Percentiles rank a stretch among this genome's conserved stretches.
Evolutionary conservation across 2,113 vertebrate genomes (phyloP).

Genomic region (Bettongia penicillata): DNA sequence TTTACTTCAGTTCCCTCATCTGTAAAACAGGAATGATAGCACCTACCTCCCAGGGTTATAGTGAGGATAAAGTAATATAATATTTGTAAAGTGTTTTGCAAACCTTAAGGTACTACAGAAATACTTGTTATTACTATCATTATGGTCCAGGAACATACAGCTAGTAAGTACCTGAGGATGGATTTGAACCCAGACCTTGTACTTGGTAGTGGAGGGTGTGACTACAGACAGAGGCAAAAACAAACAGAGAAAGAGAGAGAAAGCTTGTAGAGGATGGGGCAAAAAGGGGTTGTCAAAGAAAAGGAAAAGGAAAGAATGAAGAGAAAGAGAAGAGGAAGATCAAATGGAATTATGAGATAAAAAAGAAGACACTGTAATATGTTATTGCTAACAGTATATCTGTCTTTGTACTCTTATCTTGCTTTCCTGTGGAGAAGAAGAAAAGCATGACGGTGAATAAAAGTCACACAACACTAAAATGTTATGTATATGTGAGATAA

Average conservation of each 20-base stretch:
- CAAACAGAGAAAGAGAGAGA: neutral
- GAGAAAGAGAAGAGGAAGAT: constrained; percentile 15
- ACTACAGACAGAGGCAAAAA: neutral
- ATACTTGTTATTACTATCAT: neutral
- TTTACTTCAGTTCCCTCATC: neutral
- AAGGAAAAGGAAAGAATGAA: constrained; percentile 11
- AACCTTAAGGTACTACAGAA: neutral
- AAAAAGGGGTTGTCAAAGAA: constrained; percentile 26
- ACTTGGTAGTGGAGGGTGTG: neutral
- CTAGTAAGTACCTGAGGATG: neutral
- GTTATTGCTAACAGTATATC: constrained; percentile 52
- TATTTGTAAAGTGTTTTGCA: neutral
- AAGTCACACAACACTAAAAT: constrained; percentile 38
- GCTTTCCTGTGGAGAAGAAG: constrained; percentile 45
- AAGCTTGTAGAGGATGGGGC: neutral
- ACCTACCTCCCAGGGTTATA: neutral
- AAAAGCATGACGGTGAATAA: constrained; percentile 15
- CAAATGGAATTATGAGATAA: constrained; percentile 14
- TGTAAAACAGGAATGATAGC: neutral
- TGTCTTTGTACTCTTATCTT: constrained; percentile 63
- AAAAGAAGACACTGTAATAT: constrained; percentile 43
- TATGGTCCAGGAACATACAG: neutral
- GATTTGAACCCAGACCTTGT: neutral
- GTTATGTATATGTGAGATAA: constrained; percentile 65
- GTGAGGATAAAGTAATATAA: neutral